phyloP scores from a whole-genome alignment of 1,140 invertebrate species.

The Zaprionus kolodkinae region DNA sequence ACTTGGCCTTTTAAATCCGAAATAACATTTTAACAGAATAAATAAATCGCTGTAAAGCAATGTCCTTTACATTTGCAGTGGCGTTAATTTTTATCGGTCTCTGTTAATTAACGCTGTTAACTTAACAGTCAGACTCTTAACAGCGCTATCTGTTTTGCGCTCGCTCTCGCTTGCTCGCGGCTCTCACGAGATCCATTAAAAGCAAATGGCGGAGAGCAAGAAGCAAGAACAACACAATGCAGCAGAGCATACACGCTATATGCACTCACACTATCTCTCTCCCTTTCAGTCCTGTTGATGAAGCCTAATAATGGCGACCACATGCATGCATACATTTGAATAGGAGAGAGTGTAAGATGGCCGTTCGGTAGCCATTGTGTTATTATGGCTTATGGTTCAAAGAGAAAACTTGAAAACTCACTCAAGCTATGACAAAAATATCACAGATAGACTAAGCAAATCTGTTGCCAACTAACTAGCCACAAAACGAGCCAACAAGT shows the following conservation, averaged over 20 bases:
- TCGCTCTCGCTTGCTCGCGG: neutral
- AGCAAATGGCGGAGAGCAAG: neutral
- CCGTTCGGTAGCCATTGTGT: neutral
- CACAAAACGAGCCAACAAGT: constrained; percentile 31
- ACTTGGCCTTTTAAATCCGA: neutral
- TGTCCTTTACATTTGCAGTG: neutral
- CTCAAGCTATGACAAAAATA: constrained; percentile 2
- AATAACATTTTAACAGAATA: neutral
- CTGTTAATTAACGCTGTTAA: neutral
- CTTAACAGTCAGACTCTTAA: neutral
- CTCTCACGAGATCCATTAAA: neutral
- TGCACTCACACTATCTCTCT: neutral
- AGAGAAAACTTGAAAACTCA: constrained; percentile 8
- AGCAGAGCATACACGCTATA: neutral
- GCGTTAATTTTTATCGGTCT: neutral
- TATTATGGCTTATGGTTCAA: constrained; percentile 2
- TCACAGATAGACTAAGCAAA: constrained; percentile 6
- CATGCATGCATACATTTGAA: neutral
- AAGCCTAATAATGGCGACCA: neutral
- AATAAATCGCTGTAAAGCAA: no score
- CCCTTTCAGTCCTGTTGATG: neutral
- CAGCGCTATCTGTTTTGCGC: neutral
- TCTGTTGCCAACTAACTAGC: constrained; percentile 23
- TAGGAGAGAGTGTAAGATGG: neutral
- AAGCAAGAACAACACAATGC: neutral